Base-by-base conservation (phyloP, 1,140 invertebrate genomes). In the Chymomyza costata region DNA sequence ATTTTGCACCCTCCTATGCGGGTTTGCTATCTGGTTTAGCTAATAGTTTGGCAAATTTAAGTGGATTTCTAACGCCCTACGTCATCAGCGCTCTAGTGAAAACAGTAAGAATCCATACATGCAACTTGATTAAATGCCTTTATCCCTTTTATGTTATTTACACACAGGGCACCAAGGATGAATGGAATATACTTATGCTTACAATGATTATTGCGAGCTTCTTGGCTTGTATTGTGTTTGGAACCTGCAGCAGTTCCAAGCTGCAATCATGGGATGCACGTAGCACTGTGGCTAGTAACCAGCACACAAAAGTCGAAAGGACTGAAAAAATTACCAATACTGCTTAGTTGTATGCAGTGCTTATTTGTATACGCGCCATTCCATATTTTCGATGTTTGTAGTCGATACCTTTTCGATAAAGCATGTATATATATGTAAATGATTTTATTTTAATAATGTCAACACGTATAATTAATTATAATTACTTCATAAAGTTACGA, bases 1-100 rank as follows among this genome's bases (percentile, higher is more conserved):
- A 76, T 21, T 68, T 84, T 31, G 82, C 78, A 7, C 82, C 82
- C 6, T 67, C 82, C 0, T 84, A 68, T 62, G 63, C 82, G 0
- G 82, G 82, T 1, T 35, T 84, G 0, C 43, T 84, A 3, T 68
- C 78, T 1, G 82, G 82, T 1, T 16, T 81, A 5, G 63, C 82
- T 28, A 84, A 84, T 34, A 50, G 65, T 13, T 10, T 76, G 18
- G 73, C 59, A 0, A 74, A 74, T 17, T 45, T 68, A 0, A 65
- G 64, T n/a, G 82, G 82, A 13, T 80, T 84, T 51, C 10, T 76
- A n/a, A 61, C 69, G 2, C 78, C 82, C 3, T 19, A 61, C 25
- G 34, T 67, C 0, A 53, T 84, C 7, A 60, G 64, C 1, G 19
- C 7, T 7, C 19, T 84, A 11, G 82, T 82, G 2, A 37, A 56